Base-by-base conservation (phyloP, 2,888 invertebrate genomes). In the Clitarchus hookeri region DNA sequence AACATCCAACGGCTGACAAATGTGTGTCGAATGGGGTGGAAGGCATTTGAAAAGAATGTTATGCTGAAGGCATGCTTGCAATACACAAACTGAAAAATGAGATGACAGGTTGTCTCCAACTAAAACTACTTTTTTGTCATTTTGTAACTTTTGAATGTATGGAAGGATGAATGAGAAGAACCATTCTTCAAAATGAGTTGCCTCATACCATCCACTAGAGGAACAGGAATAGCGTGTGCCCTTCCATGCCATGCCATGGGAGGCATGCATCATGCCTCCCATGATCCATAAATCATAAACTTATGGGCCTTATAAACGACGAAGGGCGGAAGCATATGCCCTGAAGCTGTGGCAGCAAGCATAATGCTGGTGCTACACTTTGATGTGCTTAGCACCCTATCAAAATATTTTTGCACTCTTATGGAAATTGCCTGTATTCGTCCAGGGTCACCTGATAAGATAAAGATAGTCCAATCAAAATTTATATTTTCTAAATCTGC, bases 371-470 rank as follows among this genome's bases (percentile, higher is more conserved):
- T 84, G 65, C 26, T 54, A 53, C 54, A 48, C 36, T 84, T 84
- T 25, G 65, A 84, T 16, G 25, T 25, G 36, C 26, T 84, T 25
- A 84, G 12, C 27, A 83, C 83, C 44, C 44, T 27, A 44, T 83
- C 83, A 83, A 65, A 65, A 36, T 84, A 84, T 54, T 84, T 84
- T 48, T 27, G 13, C 26, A 54, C 65, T 27, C 23, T 84, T 27
- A 54, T 48, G 8, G 6, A 54, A 53, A 54, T 54, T 8, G 25
- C 84, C 54, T 84, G 53, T 54, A 26, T 27, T 65, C 54, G 53
- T 19, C 84, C 84, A 26, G 54, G 84, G n/a, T 84, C 65, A 54
- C 54, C 84, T 11, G 25, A 25, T 26, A 65, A 84, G n/a, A n/a
- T n/a, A n/a, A n/a, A n/a, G 36, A 54, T 84, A 12, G 84, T 53